Evolutionary conservation across 2,888 invertebrate species (phyloP), one percentile per base, ranked within the genome.

Genomic region (Malthinus flaveolus): DNA sequence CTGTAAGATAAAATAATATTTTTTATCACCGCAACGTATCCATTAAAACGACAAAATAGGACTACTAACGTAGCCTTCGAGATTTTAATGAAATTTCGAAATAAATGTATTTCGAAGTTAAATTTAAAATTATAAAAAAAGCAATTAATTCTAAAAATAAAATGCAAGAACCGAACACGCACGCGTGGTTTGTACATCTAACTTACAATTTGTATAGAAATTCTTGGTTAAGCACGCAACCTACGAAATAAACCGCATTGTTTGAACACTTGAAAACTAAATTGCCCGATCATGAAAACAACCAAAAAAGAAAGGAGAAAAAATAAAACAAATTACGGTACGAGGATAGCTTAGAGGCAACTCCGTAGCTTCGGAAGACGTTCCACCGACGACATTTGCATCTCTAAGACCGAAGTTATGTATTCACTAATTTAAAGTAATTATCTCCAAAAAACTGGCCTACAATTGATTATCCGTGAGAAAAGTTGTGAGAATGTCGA

Each of bases 381-480:
- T 42, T 42, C 39, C 12, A 10, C 23, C 52, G 49, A 32, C 53
- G 49, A 51, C 58, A 52, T 58, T 58, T 48, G 52, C 58, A 58
- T 58, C 31, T 52, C 48, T 15, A 51, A 42, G 39, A 47, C 23
- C 31, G 5, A 23, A 23, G 47, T 49, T 53, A 58, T 49, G 49
- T 48, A 48, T 52, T 51, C 58, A 32, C 51, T 51, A 47, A 32
- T 49, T 57, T 47, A 51, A 32, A 11, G 53, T 50, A 56, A 56
- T 56, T 56, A 56, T 45, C 44, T 23, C 39, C 39, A 33, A 49
- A 56, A 49, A 58, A 49, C 35, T 31, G 51, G 23, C 50, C 39
- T 49, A 44, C 53, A 53, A 58, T 58, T 53, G 49, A 54, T 59
- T 59, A 56, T 59, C 42, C 55, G 59, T 56, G 51, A 50, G 51